A percentile compares a stretch with the other conserved stretches of the same genome.
Conservation (phyloP, 2,888 invertebrate species). For the Hecatera dysodea region DNA sequence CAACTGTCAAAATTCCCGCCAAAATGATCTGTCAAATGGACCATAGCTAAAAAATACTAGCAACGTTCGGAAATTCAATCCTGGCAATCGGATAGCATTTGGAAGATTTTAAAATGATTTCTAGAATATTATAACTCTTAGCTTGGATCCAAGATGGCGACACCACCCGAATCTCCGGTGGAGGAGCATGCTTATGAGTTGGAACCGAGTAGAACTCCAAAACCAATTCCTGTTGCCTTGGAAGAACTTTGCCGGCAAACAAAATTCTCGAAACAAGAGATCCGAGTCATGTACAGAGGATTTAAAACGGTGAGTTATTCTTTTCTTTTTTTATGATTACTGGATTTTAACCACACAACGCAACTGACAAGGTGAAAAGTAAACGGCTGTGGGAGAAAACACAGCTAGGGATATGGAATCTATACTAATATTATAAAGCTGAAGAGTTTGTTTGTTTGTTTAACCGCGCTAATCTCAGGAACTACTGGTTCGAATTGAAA, state of each 20-base stretch:
- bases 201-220: constrained; percentile 95
- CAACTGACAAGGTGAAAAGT: too few species aligned
- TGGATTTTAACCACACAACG: too few species aligned
- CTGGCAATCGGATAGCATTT: constrained; percentile 14
- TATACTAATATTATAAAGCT: too few species aligned
- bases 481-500: too few species aligned
- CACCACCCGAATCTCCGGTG: constrained; percentile 96
- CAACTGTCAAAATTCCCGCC: constrained; percentile 60
- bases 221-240: constrained; percentile 95
- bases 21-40: constrained; percentile 62
- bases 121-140: constrained; percentile 55
- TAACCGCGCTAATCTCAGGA: too few species aligned
- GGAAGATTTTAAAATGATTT: constrained; percentile 53
- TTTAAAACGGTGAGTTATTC: constrained; percentile 96
- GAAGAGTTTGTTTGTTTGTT: too few species aligned
- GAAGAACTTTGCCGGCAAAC: constrained; percentile 98
- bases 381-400: too few species aligned
- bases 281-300: constrained; percentile 99
- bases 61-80: constrained; percentile 22
- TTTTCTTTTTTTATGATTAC: too few species aligned
- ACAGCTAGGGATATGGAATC: too few species aligned
- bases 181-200: constrained; percentile 97
- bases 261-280: constrained; percentile 98
- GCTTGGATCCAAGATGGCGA: constrained; percentile 92
- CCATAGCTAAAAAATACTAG: constrained; percentile 59